A percentile compares a stretch with the other conserved stretches of the same genome.
These are phyloP conservation scores for Oreochromis mossambicus DNA, from an alignment of 2,797 vertebrate species.

Conservation along the genomic window DNA sequence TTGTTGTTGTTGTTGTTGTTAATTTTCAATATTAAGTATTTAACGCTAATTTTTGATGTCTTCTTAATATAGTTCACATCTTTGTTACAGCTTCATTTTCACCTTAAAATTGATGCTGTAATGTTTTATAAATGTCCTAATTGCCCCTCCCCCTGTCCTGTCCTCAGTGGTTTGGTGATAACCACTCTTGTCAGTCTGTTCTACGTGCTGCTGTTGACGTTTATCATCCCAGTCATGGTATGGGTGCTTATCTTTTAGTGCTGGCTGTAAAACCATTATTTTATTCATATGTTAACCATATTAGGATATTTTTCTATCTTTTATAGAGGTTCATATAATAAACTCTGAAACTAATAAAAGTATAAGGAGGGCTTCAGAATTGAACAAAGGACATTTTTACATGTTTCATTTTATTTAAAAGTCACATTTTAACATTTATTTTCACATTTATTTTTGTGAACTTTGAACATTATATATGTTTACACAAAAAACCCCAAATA, in stretches of 20 bases:
- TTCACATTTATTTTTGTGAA: background rate
- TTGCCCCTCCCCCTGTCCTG: no score
- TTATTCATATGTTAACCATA: background rate
- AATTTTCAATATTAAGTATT: no score
- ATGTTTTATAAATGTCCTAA: no score
- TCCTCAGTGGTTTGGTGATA: no score
- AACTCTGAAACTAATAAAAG: background rate
- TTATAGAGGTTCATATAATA: background rate
- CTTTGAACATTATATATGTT: background rate
- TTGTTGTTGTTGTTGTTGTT: no score
- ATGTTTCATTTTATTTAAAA: background rate
- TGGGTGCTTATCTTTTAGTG: background rate
- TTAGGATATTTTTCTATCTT: background rate
- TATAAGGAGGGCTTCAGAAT: no score
- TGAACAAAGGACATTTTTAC: background rate
- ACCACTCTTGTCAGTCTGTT: no score
- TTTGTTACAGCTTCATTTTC: no score
- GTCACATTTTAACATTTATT: background rate
- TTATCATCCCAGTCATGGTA: background rate
- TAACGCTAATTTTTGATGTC: no score
- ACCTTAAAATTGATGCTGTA: no score
- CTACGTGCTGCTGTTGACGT: no score
- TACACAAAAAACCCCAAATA: accelerated
- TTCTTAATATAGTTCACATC: no score
- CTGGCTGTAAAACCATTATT: background rate